Percentiles rank a stretch among this genome's conserved stretches.
These are phyloP conservation scores for Periparus ater DNA, from an alignment of 2,797 vertebrate genomes.

Conservation along the genomic window DNA sequence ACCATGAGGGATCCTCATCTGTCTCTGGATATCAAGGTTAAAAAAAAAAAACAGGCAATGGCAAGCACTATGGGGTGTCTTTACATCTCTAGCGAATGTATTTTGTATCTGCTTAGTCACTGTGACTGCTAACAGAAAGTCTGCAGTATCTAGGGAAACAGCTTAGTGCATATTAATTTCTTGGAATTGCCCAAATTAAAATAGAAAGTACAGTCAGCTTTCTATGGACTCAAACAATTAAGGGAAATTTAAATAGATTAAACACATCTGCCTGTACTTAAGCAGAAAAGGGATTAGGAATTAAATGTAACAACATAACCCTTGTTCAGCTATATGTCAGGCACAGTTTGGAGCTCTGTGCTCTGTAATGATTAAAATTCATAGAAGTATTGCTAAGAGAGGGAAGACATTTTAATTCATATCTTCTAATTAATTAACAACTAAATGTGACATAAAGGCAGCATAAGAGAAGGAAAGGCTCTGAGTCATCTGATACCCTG, in stretches of 20 bases:
- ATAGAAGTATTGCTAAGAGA: background rate
- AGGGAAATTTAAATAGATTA: background rate
- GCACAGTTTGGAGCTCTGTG: background rate
- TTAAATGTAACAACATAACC: background rate
- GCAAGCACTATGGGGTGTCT: background rate
- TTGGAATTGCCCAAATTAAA: background rate
- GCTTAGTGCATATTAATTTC: background rate
- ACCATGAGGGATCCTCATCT: fast-evolving
- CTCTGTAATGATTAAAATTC: background rate
- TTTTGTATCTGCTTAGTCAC: background rate
- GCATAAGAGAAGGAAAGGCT: background rate
- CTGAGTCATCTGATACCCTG: background rate
- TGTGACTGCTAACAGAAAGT: background rate
- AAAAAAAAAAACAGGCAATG: background rate
- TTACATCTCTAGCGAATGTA: background rate
- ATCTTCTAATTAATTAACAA: background rate
- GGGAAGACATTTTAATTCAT: background rate
- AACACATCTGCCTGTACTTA: background rate
- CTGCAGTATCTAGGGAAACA: background rate
- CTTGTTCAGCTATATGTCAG: background rate
- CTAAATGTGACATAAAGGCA: background rate
- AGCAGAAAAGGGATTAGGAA: background rate
- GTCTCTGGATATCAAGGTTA: background rate
- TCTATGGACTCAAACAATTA: background rate
- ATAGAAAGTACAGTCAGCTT: background rate